A percentile compares a stretch with the other conserved stretches of the same genome.
phyloP scores from a whole-genome alignment of 2,888 invertebrate genomes.

The Bibio marci region DNA sequence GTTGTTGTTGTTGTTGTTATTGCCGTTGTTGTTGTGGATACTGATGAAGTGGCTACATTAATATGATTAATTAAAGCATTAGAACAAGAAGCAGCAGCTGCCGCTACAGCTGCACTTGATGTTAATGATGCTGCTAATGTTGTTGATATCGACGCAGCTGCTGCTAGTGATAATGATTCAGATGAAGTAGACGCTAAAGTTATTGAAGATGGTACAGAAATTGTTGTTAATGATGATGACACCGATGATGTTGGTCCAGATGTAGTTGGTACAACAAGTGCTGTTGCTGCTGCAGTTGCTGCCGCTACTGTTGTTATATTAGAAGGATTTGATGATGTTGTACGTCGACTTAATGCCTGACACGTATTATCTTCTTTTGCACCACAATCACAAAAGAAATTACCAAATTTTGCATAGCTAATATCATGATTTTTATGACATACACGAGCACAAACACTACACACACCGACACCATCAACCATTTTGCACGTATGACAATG shows the following conservation, averaged over 20 bases:
- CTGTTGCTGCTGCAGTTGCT: conserved; percentile 11
- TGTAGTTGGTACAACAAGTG: conserved; percentile 19
- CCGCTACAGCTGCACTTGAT: background rate
- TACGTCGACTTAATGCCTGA: conserved; percentile 33
- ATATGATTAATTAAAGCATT: too few relatives aligned
- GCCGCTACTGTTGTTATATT: conserved; percentile 8
- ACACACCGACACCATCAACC: conserved; percentile 96
- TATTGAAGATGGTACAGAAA: conserved; percentile 19
- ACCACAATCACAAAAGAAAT: conserved; percentile 99
- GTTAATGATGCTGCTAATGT: conserved; percentile 19
- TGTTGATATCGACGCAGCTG: conserved; percentile 11
- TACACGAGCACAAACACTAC: conserved; percentile 92
- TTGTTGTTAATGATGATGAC: conserved; percentile 11
- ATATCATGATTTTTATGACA: conserved; percentile 95
- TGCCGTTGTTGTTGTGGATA: too few relatives aligned
- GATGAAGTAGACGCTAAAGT: conserved; percentile 1
- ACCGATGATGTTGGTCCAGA: conserved; percentile 8
- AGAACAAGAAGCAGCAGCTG: too few relatives aligned
- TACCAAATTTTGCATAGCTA: conserved; percentile 93
- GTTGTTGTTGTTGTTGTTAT: conserved; percentile 3
- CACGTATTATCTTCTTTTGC: conserved; percentile 81
- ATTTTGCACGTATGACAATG: conserved; percentile 98
- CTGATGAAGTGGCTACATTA: too few relatives aligned
- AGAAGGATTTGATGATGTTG: conserved; percentile 12
- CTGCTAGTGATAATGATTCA: conserved; percentile 9